These are phyloP conservation scores for Ammodytes marinus DNA, from an alignment of 2,113 vertebrate genomes.

Conservation along the genomic window DNA sequence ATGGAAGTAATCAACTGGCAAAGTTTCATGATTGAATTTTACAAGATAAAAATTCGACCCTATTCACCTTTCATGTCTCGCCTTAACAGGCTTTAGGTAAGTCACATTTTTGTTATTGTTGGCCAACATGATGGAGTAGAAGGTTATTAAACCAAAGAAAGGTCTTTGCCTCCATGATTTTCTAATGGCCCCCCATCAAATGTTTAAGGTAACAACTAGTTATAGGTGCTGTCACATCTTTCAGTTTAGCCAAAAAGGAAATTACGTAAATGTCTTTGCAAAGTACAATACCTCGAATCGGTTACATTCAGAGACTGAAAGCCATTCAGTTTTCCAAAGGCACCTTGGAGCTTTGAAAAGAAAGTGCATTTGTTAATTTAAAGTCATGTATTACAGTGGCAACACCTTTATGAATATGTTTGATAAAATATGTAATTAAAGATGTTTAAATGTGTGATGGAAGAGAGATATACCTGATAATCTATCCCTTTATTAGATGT, in stretches of 20 bases:
- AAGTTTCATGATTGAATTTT: too few species aligned
- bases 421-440: background rate
- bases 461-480: background rate
- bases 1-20: too few species aligned
- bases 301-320: slow-evolving; percentile 33
- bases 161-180: background rate
- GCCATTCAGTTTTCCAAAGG: slow-evolving; percentile 48
- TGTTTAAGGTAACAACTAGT: background rate
- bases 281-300: slow-evolving; percentile 19
- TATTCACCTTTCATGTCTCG: too few species aligned
- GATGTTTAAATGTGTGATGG: background rate
- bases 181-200: background rate
- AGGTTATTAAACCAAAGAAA: background rate
- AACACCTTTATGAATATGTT: background rate
- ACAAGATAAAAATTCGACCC: too few species aligned
- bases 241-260: background rate
- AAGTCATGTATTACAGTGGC: background rate
- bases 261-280: background rate
- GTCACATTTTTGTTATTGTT: too few species aligned
- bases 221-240: background rate
- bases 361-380: slow-evolving; percentile 1
- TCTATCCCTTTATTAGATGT: rapidly evolving
- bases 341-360: background rate
- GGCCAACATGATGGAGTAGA: background rate
- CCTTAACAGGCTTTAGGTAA: too few species aligned